These are phyloP conservation scores for Notodonta dromedarius DNA, from an alignment of 2,888 invertebrate species.

Conservation along the genomic window DNA sequence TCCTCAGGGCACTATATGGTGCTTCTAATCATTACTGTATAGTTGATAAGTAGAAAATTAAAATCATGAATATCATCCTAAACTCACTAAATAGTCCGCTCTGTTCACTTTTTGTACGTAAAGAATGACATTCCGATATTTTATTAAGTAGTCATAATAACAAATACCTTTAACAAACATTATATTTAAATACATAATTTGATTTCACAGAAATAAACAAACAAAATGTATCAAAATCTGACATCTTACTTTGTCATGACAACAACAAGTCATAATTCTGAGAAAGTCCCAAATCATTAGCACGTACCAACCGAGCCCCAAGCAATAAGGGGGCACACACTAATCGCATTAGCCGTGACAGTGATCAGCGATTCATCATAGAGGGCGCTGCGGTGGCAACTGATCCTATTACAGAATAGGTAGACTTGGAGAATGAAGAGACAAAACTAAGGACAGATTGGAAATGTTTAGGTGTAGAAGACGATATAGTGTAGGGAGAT, in stretches of 20 bases:
- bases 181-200: too few species aligned
- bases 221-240: slow-evolving; percentile 20
- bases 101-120: too few species aligned
- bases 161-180: too few species aligned
- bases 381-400: slow-evolving; percentile 23
- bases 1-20: neutral
- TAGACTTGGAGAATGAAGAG: slow-evolving; percentile 1
- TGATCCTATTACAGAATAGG: slow-evolving; percentile 18
- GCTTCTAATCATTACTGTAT: neutral
- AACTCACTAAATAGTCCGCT: too few species aligned
- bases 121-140: too few species aligned
- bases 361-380: slow-evolving; percentile 61
- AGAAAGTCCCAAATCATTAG: slow-evolving; percentile 40
- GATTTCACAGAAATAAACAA: neutral
- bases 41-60: neutral
- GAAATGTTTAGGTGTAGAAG: neutral
- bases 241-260: slow-evolving; percentile 28
- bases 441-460: neutral
- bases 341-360: slow-evolving; percentile 67
- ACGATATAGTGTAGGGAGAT: neutral
- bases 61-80: too few species aligned
- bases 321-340: slow-evolving; percentile 39
- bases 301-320: slow-evolving; percentile 37
- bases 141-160: too few species aligned
- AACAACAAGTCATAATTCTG: slow-evolving; percentile 18